Evolutionary conservation across 2,888 invertebrate species (phyloP), one percentile per base, ranked within the genome.

Genomic region (Andricus quercusramuli): DNA sequence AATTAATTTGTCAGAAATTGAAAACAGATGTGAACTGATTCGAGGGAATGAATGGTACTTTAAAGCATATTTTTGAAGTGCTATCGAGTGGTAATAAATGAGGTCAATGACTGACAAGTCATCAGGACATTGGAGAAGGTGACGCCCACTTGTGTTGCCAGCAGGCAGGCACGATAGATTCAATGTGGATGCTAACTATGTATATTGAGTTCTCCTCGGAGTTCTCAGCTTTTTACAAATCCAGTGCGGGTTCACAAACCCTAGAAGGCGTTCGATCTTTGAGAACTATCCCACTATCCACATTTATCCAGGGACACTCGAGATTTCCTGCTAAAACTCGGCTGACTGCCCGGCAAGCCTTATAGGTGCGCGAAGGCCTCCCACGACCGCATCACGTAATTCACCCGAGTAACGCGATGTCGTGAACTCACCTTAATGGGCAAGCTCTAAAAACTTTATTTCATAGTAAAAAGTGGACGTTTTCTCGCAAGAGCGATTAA

Each of bases 81-180:
- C 13, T 22, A 37, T 37, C n/a, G 32, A 29, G 5, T 76, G 20
- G 32, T 37, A 47, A 62, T 47, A 59, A 76, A 41, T 6, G 32
- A 32, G 59, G 76, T 76, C 76, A 62, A 37, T 76, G 59, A 62
- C 59, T 56, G 47, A 47, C 47, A 56, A 8, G 37, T 37, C 56
- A 32, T 20, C 9, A 76, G 47, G 37, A 20, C 59, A 62, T 70
- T 78, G 65, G 70, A 29, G 25, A 65, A 84, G 82, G 78, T 80
- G 79, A 84, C 84, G 84, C 82, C 84, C 83, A 82, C 83, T 84
- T 84, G 82, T 82, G 51, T 76, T 82, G 79, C 78, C 79, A 47
- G 64, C 56, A 37, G 8, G 37, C 37, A 37, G 62, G 67, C 80
- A 67, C 79, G 81, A 84, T 82, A 82, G 82, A 84, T 83, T 82